Evolutionary conservation across 1,140 invertebrate species (phyloP).

Genomic region (Chrysoperla carnea): DNA sequence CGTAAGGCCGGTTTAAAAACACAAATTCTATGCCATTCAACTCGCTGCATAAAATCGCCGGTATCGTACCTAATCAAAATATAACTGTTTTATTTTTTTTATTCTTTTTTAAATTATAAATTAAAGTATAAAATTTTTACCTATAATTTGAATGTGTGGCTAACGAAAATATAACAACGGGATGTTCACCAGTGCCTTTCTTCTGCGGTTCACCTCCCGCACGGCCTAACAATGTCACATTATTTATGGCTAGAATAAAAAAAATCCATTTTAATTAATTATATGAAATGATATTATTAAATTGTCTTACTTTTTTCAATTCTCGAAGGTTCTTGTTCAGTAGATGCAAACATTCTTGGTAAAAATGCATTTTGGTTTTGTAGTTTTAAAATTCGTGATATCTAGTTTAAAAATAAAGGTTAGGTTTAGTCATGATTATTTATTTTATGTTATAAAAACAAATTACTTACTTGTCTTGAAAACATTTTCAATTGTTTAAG

Average conservation of each 20-base stretch:
- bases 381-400: no score
- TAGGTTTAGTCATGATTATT: no score
- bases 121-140: constrained; percentile 9
- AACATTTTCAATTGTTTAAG: no score
- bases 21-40: constrained; percentile 80
- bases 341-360: neutral
- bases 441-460: no score
- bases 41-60: constrained; percentile 65
- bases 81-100: neutral
- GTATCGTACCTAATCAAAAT: constrained; percentile 29
- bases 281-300: neutral
- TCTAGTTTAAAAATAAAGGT: no score
- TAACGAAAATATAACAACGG: constrained; percentile 75
- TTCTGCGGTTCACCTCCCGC: constrained; percentile 73
- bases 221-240: constrained; percentile 69
- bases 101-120: no score
- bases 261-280: neutral
- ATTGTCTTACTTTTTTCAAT: constrained; percentile 2
- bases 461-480: no score
- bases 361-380: no score
- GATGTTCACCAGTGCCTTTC: constrained; percentile 62
- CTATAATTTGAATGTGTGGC: constrained; percentile 79
- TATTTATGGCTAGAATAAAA: constrained; percentile 59
- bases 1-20: constrained; percentile 72
- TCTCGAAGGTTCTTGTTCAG: neutral